phyloP scores from a whole-genome alignment of 53 echinoderm and acorn worm species.

The Crossaster papposus region DNA sequence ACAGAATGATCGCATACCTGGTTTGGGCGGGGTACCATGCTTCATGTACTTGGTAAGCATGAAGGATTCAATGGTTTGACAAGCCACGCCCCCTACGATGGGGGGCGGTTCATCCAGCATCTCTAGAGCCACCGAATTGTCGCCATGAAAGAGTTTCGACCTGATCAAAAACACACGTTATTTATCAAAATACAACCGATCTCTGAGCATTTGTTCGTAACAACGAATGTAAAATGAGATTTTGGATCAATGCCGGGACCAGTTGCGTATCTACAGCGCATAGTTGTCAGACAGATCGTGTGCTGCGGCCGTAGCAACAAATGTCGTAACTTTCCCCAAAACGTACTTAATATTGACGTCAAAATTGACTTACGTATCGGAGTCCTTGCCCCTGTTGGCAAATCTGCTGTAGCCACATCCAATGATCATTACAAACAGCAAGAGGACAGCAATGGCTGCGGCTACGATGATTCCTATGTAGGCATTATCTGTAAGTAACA shows the following conservation, averaged over 20 bases:
- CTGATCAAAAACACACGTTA: background rate
- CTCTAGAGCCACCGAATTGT: slow-evolving; percentile 51
- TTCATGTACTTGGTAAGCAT: slow-evolving; percentile 42
- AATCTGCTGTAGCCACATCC: slow-evolving; percentile 40
- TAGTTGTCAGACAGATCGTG: too few relatives aligned
- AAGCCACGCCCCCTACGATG: slow-evolving; percentile 52
- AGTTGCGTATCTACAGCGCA: too few relatives aligned
- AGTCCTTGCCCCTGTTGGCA: slow-evolving; percentile 19
- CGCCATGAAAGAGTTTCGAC: slow-evolving; percentile 42
- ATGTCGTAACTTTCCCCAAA: too few relatives aligned
- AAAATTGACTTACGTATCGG: slow-evolving; percentile 55
- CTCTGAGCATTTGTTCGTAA: too few relatives aligned
- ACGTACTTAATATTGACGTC: too few relatives aligned
- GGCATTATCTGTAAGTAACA: slow-evolving; percentile 51
- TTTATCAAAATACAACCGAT: too few relatives aligned
- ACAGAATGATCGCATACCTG: slow-evolving; percentile 17
- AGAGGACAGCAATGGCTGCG: slow-evolving; percentile 8
- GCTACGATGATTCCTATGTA: slow-evolving; percentile 59
- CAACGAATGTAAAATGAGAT: too few relatives aligned
- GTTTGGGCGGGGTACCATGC: slow-evolving; percentile 56
- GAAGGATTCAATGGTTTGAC: slow-evolving; percentile 59
- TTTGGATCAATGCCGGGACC: too few relatives aligned
- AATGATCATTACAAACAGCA: slow-evolving; percentile 34
- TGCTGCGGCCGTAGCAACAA: too few relatives aligned
- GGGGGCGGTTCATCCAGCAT: slow-evolving; percentile 45